Percentiles rank a stretch among this genome's conserved stretches.
Evolutionary conservation across 2,888 invertebrate genomes (phyloP).

Genomic region (Crematogaster levior): DNA sequence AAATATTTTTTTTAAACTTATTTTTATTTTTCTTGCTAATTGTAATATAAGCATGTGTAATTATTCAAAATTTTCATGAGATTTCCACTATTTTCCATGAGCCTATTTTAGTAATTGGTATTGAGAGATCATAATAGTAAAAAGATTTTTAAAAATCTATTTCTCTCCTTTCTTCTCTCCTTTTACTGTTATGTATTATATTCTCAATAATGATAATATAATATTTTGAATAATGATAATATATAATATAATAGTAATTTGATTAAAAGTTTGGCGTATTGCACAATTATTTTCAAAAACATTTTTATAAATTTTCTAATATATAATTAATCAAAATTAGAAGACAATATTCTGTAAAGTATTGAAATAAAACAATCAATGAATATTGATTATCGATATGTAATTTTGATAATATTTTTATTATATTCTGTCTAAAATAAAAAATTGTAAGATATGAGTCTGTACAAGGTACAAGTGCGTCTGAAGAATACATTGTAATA

Average conservation of each 20-base stretch:
- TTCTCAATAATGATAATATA: neutral
- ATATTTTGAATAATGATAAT: neutral
- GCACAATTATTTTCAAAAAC: neutral
- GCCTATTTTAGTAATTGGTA: neutral
- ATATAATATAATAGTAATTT: conserved; percentile 18
- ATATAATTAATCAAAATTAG: neutral
- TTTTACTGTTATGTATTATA: conserved; percentile 10
- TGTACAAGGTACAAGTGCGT: conserved; percentile 84
- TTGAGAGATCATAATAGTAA: conserved; percentile 33
- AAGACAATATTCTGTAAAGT: neutral
- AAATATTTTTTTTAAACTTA: conserved; percentile 27
- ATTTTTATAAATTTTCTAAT: neutral
- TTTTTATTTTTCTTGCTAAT: conserved; percentile 4
- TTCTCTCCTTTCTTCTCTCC: neutral
- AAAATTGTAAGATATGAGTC: conserved; percentile 75
- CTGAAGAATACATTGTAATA: conserved; percentile 50
- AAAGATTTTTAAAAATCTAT: conserved; percentile 22
- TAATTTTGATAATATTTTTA: conserved; percentile 44
- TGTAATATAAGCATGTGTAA: conserved; percentile 15
- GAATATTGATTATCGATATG: conserved; percentile 15
- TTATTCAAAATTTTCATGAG: conserved; percentile 12
- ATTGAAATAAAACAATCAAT: conserved; percentile 17
- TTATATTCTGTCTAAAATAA: neutral
- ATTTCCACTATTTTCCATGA: no score
- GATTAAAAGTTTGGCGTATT: conserved; percentile 3